phyloP scores from a whole-genome alignment of 2,797 vertebrate species.

The Silurus aristotelis region DNA sequence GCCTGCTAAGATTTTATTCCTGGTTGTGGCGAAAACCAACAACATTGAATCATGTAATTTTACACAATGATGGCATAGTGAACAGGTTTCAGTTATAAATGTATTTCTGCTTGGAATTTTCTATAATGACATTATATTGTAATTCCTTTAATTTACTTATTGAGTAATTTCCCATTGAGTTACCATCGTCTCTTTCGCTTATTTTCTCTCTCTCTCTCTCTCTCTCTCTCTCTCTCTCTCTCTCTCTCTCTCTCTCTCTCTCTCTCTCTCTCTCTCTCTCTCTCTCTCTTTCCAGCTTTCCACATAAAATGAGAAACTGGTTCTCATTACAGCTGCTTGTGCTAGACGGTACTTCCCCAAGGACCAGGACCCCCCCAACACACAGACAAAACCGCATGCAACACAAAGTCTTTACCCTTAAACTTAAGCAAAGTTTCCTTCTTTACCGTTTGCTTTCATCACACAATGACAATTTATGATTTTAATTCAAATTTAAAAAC shows the following conservation, averaged over 20 bases:
- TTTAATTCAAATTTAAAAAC: not conserved
- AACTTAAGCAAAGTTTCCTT: not conserved
- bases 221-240: not conserved
- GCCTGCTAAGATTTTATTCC: not conserved
- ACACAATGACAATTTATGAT: not conserved
- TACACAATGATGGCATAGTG: not conserved
- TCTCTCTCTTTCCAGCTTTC: not conserved
- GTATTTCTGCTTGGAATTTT: not conserved
- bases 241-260: not conserved
- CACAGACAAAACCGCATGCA: not conserved
- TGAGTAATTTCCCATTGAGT: not conserved
- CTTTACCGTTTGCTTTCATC: not conserved
- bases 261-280: not conserved
- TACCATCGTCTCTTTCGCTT: not conserved
- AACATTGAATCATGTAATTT: not conserved
- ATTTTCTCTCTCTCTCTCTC: not conserved
- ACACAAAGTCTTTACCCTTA: not conserved
- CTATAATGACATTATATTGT: not conserved
- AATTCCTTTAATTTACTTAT: not conserved
- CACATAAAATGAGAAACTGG: slow-evolving; percentile 24
- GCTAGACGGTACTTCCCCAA: slow-evolving; percentile 10
- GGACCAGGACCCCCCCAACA: not conserved
- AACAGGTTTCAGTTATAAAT: not conserved
- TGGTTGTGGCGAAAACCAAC: not conserved
- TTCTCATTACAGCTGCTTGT: slow-evolving; percentile 35